Percentiles rank a stretch among this genome's conserved stretches.
Evolutionary conservation across 2,113 vertebrate species (phyloP).

Genomic region (Mesoclemmys tuberculata): DNA sequence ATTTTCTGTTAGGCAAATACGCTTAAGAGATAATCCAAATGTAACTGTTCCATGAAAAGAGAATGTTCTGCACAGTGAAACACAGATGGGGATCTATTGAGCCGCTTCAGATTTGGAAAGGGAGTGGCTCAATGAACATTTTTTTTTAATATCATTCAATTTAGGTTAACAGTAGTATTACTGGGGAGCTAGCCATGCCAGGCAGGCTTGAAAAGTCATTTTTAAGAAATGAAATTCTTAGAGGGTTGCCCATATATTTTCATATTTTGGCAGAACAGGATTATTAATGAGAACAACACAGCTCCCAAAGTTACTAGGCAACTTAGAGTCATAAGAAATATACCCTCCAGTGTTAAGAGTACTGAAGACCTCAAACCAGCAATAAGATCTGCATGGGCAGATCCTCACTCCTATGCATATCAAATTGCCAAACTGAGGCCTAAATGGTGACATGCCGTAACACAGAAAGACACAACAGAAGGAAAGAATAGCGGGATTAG

Average conservation of each 20-base stretch:
- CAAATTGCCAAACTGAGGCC: not conserved
- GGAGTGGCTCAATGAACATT: not conserved
- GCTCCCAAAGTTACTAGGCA: accelerated
- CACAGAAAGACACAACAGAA: not conserved
- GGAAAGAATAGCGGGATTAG: not conserved
- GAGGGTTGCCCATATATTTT: not conserved
- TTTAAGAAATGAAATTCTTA: not conserved
- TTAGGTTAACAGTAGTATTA: not conserved
- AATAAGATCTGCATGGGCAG: not conserved
- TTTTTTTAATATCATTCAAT: not conserved
- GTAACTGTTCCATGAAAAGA: not conserved
- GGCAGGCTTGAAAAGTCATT: not conserved
- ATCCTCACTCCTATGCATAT: not conserved
- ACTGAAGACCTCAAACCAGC: not conserved
- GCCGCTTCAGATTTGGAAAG: not conserved
- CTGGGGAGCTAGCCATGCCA: accelerated
- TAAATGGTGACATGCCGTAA: no score
- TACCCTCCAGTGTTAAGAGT: not conserved
- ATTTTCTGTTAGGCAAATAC: not conserved
- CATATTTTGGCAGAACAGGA: not conserved
- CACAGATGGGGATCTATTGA: not conserved
- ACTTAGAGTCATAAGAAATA: not conserved
- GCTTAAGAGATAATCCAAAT: not conserved
- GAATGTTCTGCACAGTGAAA: accelerated
- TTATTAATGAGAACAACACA: accelerated